A percentile compares a stretch with the other conserved stretches of the same genome.
phyloP scores from a whole-genome alignment of 1,140 invertebrate genomes.

The Procambarus clarkii region DNA sequence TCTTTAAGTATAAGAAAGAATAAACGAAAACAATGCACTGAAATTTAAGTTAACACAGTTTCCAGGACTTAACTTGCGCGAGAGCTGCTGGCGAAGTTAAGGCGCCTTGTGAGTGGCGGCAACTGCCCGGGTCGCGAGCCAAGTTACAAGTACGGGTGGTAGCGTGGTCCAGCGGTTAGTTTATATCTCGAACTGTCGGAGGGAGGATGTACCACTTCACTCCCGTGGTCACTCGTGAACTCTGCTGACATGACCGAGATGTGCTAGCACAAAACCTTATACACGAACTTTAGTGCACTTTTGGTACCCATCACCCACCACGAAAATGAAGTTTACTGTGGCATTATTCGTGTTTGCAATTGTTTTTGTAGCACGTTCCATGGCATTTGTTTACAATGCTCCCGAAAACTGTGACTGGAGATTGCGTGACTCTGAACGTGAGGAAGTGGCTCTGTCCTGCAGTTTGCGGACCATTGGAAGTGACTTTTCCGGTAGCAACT shows the following conservation, averaged over 20 bases:
- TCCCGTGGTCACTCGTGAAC: slow-evolving; percentile 51
- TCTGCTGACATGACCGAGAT: slow-evolving; percentile 57
- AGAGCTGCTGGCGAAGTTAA: slow-evolving; percentile 23
- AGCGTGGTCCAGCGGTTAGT: slow-evolving; percentile 39
- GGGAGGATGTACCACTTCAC: slow-evolving; percentile 49
- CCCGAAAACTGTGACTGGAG: slow-evolving; percentile 72
- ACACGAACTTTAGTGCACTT: slow-evolving; percentile 1
- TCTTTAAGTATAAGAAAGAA: neutral
- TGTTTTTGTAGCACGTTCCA: slow-evolving; percentile 50
- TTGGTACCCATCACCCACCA: neutral
- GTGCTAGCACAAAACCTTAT: slow-evolving; percentile 16
- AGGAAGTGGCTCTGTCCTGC: slow-evolving; percentile 73
- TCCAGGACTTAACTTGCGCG: neutral
- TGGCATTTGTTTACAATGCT: slow-evolving; percentile 60
- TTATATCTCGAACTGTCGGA: slow-evolving; percentile 55
- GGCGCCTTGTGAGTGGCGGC: slow-evolving; percentile 31
- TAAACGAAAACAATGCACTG: neutral
- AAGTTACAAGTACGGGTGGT: slow-evolving; percentile 64
- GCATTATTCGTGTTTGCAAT: slow-evolving; percentile 50
- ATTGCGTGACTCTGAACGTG: slow-evolving; percentile 53
- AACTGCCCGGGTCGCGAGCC: slow-evolving; percentile 48
- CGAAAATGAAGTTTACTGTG: slow-evolving; percentile 59
- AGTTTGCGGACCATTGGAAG: slow-evolving; percentile 73
- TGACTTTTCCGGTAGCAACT: slow-evolving; percentile 74
- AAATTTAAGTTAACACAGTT: neutral